Base-by-base conservation (phyloP, 2,113 vertebrate genomes). In the Bettongia penicillata region DNA sequence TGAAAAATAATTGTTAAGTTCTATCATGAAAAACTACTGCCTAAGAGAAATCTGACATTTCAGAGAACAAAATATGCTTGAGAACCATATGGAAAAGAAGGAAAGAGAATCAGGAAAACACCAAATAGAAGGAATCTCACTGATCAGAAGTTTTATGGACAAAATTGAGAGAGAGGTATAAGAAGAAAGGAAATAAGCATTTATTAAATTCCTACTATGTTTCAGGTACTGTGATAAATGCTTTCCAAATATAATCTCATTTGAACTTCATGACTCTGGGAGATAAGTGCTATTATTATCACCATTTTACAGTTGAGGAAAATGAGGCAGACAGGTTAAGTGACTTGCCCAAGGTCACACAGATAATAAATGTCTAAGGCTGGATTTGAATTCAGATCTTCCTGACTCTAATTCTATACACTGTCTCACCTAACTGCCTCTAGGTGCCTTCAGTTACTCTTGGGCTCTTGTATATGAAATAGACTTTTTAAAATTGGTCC, bases 21-120 rank as follows among this genome's bases (percentile, higher is more conserved):
- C 91, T 23, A 90, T 52, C 90, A 93, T 19, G 37, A 52, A 92
- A 96, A 96, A 93, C 26, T 26, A 91, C 49, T 53, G 51, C 14
- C 93, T 91, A 90, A 92, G 26, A 25, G 91, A 92, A 96, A 92
- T 28, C 2, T 77, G 53, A 96, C 95, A 93, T 49, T 47, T 52
- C n/a, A 95, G n/a, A n/a, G 43, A 93, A 94, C 16, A 53, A 92
- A 51, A 26, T 57, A 26, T 90, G 28, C 0, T 89, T 91, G 52
- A 94, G 95, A 95, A 24, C 51, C 93, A 95, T 53, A 90, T 43
- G 28, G 57, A 11, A 47, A 50, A 48, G 22, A 96, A 93, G 84
- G 7, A 92, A 93, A 91, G 68, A 53, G 89, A 51, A 43, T 31
- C 10, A 51, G 90, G 51, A 28, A 92, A 25, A 49, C 28, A 3